A percentile compares a stretch with the other conserved stretches of the same genome.
Evolutionary conservation across 2,113 vertebrate genomes (phyloP).

Genomic region (Mormyrus iriodes): DNA sequence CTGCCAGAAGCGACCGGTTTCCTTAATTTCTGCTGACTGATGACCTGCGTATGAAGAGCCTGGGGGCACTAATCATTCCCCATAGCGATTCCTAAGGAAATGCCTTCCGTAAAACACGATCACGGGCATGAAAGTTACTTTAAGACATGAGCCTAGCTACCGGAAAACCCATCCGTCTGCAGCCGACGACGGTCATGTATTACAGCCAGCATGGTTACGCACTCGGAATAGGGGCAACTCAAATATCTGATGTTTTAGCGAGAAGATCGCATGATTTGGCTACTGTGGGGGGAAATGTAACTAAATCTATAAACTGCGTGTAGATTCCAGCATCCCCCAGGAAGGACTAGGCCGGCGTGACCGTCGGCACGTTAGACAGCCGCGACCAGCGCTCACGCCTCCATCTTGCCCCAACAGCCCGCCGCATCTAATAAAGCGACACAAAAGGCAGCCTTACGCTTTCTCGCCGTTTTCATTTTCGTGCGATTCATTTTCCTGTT

Average conservation of each 20-base stretch:
- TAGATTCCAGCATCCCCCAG: not conserved
- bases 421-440: not conserved
- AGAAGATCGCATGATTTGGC: not conserved
- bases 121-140: not conserved
- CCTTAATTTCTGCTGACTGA: not conserved
- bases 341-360: not conserved
- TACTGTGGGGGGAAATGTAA: not conserved
- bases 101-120: not conserved
- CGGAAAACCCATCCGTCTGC: not conserved
- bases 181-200: not conserved
- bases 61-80: not conserved
- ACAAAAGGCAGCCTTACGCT: conserved; percentile 58
- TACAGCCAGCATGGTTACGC: not conserved
- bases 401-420: conserved; percentile 46
- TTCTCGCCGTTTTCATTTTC: conserved; percentile 80
- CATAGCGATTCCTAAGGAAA: not conserved
- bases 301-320: not conserved
- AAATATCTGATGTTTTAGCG: not conserved
- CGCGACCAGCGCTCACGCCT: conserved; percentile 26
- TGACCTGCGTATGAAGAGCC: not conserved
- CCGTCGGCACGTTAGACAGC: not conserved
- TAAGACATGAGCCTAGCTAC: not conserved
- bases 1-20: not conserved
- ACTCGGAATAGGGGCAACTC: not conserved
- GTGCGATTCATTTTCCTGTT: conserved; percentile 43